Conservation (phyloP, 2,113 vertebrate species). For the Mionectes macconnelli region DNA sequence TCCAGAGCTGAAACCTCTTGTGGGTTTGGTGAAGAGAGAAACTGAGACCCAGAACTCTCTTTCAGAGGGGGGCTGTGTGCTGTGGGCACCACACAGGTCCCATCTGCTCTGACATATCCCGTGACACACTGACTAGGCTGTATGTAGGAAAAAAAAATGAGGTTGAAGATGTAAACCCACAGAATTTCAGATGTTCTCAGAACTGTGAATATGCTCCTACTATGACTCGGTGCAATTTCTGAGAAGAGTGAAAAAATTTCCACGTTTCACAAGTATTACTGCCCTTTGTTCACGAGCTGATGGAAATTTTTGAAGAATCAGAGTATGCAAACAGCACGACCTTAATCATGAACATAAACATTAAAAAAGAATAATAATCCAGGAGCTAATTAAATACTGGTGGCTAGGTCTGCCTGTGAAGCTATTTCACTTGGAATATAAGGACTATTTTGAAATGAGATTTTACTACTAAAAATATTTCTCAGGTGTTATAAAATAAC, state of each 20-base stretch:
- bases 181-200: not conserved
- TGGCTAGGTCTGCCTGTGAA: not conserved
- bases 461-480: not conserved
- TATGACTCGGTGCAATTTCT: constrained; percentile 22
- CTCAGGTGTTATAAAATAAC: not conserved
- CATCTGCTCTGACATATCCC: not conserved
- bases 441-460: constrained; percentile 12
- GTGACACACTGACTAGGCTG: not conserved
- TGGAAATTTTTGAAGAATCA: not conserved
- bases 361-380: constrained; percentile 2
- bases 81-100: not conserved
- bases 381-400: constrained; percentile 31
- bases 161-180: not conserved
- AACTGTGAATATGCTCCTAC: not conserved
- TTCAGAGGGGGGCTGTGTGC: not conserved
- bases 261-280: not conserved
- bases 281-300: not conserved
- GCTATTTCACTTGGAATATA: constrained; percentile 7
- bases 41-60: not conserved
- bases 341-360: constrained; percentile 18
- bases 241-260: constrained; percentile 33
- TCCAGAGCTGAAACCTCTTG: not conserved
- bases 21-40: not conserved
- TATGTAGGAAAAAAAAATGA: not conserved
- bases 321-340: constrained; percentile 1